These are phyloP conservation scores for Hemistola chrysoprasaria DNA, from an alignment of 2,888 invertebrate species.

Conservation along the genomic window DNA sequence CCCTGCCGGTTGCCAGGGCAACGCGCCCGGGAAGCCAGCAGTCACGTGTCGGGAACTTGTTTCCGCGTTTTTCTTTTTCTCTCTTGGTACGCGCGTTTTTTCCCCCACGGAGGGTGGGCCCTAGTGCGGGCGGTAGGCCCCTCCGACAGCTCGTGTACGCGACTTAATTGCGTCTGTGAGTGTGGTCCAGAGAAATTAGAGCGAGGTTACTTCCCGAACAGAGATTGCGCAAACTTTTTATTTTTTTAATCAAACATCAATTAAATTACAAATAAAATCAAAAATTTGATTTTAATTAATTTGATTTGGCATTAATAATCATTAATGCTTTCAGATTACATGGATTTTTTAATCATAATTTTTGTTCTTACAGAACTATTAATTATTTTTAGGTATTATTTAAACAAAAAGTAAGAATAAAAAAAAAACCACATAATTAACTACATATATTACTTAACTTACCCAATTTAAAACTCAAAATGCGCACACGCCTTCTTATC, in stretches of 20 bases:
- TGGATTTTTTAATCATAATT: too few relatives aligned
- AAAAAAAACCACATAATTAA: too few relatives aligned
- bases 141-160: conserved; percentile 72
- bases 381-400: too few relatives aligned
- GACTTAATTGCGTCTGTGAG: conserved; percentile 82
- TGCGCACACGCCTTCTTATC: too few relatives aligned
- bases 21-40: conserved; percentile 75
- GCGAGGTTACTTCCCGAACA: conserved; percentile 50
- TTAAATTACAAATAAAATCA: too few relatives aligned
- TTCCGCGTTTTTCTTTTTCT: conserved; percentile 76
- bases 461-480: too few relatives aligned
- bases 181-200: conserved; percentile 81
- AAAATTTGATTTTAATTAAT: too few relatives aligned
- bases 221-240: conserved; percentile 42
- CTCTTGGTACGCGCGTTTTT: conserved; percentile 70
- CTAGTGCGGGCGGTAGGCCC: conserved; percentile 38
- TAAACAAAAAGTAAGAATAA: too few relatives aligned
- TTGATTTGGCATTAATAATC: too few relatives aligned
- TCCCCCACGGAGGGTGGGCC: conserved; percentile 37
- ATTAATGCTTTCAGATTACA: too few relatives aligned
- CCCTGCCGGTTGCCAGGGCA: conserved; percentile 64
- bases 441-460: too few relatives aligned
- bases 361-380: too few relatives aligned
- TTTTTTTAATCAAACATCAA: conserved; percentile 7
- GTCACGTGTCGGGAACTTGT: conserved; percentile 80